Percentiles rank a stretch among this genome's conserved stretches.
phyloP scores from a whole-genome alignment of 2,888 invertebrate species.

The Megastigmus dorsalis region DNA sequence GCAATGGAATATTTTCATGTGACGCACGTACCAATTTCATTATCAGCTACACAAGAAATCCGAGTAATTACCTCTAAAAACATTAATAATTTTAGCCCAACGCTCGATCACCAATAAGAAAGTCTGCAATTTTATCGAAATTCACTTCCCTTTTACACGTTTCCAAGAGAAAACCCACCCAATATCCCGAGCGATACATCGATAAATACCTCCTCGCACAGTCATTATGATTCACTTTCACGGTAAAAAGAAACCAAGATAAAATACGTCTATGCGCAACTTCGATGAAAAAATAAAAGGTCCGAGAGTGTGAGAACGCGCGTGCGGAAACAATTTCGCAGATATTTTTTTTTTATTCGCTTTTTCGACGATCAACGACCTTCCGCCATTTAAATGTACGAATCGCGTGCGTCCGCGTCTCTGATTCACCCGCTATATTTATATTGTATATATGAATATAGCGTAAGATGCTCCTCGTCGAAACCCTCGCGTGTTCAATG shows the following conservation, averaged over 20 bases:
- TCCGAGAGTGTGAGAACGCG: background rate
- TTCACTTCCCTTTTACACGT: background rate
- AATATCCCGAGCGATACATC: slow-evolving; percentile 22
- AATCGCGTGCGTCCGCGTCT: no score
- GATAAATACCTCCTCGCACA: background rate
- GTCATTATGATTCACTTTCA: slow-evolving; percentile 31
- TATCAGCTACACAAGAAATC: background rate
- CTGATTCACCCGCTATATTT: slow-evolving; percentile 15
- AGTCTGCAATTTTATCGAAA: slow-evolving; percentile 19
- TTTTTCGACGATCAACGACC: slow-evolving; percentile 11
- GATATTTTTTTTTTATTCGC: background rate
- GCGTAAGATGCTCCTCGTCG: background rate
- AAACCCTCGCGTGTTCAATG: background rate
- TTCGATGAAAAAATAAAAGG: no score
- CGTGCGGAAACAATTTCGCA: background rate
- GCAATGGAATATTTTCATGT: slow-evolving; percentile 15
- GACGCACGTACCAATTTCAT: background rate
- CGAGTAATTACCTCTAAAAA: background rate
- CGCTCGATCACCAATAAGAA: slow-evolving; percentile 22
- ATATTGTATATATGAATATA: background rate
- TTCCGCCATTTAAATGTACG: background rate
- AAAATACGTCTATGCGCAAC: no score
- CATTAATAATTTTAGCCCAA: background rate
- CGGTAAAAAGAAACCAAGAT: slow-evolving; percentile 1
- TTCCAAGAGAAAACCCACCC: background rate